phyloP scores from a whole-genome alignment of 2,113 vertebrate genomes.

The Cathartes aura region DNA sequence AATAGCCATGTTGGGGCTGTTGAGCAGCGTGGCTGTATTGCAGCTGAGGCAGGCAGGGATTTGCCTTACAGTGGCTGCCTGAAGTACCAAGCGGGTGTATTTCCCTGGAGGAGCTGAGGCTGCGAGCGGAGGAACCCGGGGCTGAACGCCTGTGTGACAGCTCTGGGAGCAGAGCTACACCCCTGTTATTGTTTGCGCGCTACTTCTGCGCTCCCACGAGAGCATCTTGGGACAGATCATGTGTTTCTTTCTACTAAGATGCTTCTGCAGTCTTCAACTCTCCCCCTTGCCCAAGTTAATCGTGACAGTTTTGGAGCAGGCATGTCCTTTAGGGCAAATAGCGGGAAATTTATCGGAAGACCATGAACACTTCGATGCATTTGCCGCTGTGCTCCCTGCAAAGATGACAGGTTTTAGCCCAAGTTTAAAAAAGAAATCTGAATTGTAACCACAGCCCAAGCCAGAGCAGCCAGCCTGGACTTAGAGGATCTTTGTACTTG shows the following conservation, averaged over 20 bases:
- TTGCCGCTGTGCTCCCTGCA: not conserved
- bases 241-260: not conserved
- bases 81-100: not conserved
- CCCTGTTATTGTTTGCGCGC: not conserved
- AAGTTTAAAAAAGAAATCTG: not conserved
- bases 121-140: rapidly evolving
- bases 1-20: not conserved
- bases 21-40: not conserved
- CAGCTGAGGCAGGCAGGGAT: not conserved
- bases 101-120: not conserved
- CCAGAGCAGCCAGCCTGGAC: not conserved
- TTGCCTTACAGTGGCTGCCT: not conserved
- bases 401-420: conserved; percentile 8
- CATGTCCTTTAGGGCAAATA: conserved; percentile 54
- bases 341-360: not conserved
- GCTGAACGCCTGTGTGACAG: rapidly evolving
- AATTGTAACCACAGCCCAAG: not conserved
- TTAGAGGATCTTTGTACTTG: not conserved
- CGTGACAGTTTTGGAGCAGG: conserved; percentile 51
- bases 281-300: not conserved
- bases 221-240: not conserved
- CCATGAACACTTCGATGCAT: not conserved
- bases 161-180: not conserved
- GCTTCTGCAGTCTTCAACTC: not conserved
- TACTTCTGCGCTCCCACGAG: not conserved